Conservation (phyloP, 2,888 invertebrate genomes). For the Acanthacorydalis orientalis region DNA sequence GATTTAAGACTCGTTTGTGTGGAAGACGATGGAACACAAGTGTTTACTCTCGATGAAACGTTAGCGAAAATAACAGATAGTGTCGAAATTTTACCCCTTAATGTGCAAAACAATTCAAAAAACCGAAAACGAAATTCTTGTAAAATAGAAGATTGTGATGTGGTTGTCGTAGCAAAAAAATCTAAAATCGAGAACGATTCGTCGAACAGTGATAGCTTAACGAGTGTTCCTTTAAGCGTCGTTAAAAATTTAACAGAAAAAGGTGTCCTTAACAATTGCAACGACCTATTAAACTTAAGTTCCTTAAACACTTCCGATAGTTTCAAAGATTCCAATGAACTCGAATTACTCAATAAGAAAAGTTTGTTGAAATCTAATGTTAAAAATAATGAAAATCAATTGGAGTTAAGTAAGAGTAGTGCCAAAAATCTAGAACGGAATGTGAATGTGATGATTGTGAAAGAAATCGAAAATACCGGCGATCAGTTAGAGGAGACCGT, state of each 20-base stretch:
- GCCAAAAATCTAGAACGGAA: slow-evolving; percentile 5
- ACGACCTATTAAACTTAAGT: too few species aligned
- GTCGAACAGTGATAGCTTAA: background rate
- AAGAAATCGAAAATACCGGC: background rate
- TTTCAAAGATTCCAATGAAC: too few species aligned
- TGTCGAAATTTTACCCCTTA: slow-evolving; percentile 3
- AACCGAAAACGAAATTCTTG: background rate
- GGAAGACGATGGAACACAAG: slow-evolving; percentile 5
- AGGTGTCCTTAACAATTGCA: background rate
- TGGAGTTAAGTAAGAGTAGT: slow-evolving; percentile 1
- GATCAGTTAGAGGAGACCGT: too few species aligned
- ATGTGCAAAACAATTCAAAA: background rate
- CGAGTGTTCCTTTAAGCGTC: slow-evolving; percentile 4
- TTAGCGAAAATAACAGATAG: slow-evolving; percentile 10
- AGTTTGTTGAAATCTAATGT: background rate
- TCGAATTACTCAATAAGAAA: too few species aligned
- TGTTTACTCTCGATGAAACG: slow-evolving; percentile 4
- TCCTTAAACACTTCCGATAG: too few species aligned
- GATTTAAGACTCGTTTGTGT: slow-evolving; percentile 1
- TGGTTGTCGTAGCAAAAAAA: slow-evolving; percentile 1
- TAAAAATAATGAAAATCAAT: slow-evolving; percentile 5
- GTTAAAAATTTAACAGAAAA: slow-evolving; percentile 7
- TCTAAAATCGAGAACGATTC: background rate
- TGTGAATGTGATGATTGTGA: slow-evolving; percentile 6
- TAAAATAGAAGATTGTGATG: background rate